Evolutionary conservation across 2,113 vertebrate species (phyloP).

Genomic region (Sinocyclocheilus anshuiensis): DNA sequence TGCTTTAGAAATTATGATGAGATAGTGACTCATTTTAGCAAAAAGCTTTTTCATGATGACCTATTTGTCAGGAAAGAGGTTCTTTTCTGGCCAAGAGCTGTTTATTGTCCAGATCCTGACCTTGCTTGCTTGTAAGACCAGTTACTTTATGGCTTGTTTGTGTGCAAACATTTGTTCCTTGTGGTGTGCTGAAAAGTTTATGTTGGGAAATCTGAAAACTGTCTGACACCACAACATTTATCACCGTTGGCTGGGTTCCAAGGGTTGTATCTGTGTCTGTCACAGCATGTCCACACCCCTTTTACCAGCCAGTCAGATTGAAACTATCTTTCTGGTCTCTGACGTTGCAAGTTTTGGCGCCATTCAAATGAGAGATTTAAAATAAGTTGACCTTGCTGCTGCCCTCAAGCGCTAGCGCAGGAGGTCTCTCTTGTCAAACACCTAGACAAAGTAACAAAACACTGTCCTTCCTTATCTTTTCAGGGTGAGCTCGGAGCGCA

Average conservation of each 20-base stretch:
- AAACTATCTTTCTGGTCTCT: background rate
- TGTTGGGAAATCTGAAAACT: background rate
- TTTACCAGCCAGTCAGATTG: background rate
- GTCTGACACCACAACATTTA: background rate
- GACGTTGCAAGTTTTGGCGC: background rate
- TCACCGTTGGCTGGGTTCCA: slow-evolving; percentile 10
- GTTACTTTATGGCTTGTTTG: slow-evolving; percentile 13
- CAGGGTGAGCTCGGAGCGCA: slow-evolving; percentile 63
- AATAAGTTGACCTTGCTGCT: background rate
- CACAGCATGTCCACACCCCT: background rate
- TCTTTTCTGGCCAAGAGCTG: background rate
- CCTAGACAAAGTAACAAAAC: background rate
- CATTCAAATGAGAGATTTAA: slow-evolving; percentile 10
- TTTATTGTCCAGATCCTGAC: background rate
- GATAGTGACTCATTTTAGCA: background rate
- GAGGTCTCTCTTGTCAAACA: background rate
- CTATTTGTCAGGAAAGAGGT: background rate
- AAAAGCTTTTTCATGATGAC: background rate
- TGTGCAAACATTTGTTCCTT: background rate
- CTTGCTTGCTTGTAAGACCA: background rate
- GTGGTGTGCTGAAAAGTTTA: background rate
- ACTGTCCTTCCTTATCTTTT: background rate
- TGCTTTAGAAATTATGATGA: slow-evolving; percentile 14
- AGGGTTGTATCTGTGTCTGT: slow-evolving; percentile 1
- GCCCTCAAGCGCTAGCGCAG: background rate